Evolutionary conservation across 2,797 vertebrate species (phyloP), one percentile per base, ranked within the genome.

Genomic region (Pangasius djambal): DNA sequence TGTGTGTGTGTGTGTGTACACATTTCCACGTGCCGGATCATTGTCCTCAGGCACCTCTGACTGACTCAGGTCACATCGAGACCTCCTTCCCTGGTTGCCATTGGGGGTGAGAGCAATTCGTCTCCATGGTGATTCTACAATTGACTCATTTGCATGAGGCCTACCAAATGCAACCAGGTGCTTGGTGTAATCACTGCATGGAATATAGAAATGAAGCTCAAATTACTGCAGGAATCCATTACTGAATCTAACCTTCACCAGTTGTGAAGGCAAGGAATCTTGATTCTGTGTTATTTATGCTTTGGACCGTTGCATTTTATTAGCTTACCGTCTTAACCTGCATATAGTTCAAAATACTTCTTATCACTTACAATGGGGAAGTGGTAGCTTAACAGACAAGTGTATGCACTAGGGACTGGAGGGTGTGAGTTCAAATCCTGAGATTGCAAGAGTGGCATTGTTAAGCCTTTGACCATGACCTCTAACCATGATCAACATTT

Each of bases 41-140:
- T 88, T 90, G 86, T 91, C 77, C 83, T 89, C 31, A 75, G 83
- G 74, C 74, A 20, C 79, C 65, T 90, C 81, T 89, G 61, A 74
- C 77, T 88, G 86, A 87, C 87, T 83, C 77, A 65, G 82, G 86
- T 90, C 87, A 89, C 85, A 78, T 88, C 69, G 7, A 82, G 75
- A 75, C 74, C 48, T 78, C 89, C 83, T 78, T 84, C 79, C 79
- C 61, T 88, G 59, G 82, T 89, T 86, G 74, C 25, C 63, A n/a
- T 28, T 50, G 81, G 85, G 69, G 83, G 70, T 69, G 82, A 85
- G 78, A 69, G 77, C 67, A 50, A 82, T 81, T 87, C 15, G 82
- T 91, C 78, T 89, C 89, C 88, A 89, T 88, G 84, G 84, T 72
- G 69, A 89, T 87, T 9, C 72, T 86, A 77, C 70, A 88, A 78